Percentiles rank a stretch among this genome's conserved stretches.
Evolutionary conservation across 2,113 vertebrate genomes (phyloP).

Genomic region (Pongo abelii): DNA sequence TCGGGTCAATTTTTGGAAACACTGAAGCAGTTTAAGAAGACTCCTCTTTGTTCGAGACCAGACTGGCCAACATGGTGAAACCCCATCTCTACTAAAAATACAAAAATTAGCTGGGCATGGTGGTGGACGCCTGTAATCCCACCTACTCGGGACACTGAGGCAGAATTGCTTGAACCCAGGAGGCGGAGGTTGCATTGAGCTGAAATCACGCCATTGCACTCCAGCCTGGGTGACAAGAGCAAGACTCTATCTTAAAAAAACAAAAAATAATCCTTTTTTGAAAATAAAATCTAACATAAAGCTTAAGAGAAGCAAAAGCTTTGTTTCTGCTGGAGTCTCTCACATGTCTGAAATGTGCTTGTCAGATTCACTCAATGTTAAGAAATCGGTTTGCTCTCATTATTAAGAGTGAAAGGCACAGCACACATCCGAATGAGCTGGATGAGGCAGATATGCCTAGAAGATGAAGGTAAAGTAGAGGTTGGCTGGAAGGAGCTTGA

Average conservation of each 20-base stretch:
- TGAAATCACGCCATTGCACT: too few species aligned
- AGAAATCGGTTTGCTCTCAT: background rate
- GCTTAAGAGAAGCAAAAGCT: background rate
- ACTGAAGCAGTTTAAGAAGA: background rate
- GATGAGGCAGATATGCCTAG: fast-evolving
- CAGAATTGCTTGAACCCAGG: too few species aligned
- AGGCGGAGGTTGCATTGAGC: too few species aligned
- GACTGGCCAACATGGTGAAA: too few species aligned
- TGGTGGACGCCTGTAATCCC: too few species aligned
- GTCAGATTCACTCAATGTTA: background rate
- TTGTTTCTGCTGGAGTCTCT: background rate
- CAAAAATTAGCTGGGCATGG: too few species aligned
- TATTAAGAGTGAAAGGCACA: background rate
- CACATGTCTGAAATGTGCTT: background rate
- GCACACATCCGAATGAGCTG: background rate
- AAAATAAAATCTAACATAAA: background rate
- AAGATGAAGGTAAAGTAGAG: background rate
- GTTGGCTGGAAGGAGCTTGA: background rate
- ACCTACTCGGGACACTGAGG: too few species aligned
- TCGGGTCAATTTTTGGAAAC: background rate
- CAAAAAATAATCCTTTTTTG: background rate
- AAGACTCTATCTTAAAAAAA: too few species aligned
- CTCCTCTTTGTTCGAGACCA: background rate
- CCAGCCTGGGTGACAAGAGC: too few species aligned
- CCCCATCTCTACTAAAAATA: too few species aligned